Base-by-base conservation (phyloP, 2,888 invertebrate species). In the Gymnocheta viridis region DNA sequence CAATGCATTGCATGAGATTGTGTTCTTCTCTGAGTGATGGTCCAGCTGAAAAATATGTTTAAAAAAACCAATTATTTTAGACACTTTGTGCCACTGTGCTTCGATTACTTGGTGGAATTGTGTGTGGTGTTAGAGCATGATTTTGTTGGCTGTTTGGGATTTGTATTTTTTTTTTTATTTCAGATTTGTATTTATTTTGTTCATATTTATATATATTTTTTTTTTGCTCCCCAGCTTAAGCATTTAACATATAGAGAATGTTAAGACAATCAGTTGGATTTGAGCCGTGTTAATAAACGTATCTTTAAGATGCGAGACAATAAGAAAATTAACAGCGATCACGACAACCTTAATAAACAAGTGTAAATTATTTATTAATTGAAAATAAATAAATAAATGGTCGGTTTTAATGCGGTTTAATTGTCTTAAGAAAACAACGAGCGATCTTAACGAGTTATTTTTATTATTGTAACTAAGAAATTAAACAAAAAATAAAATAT, bases 271-370 rank as follows among this genome's bases (percentile, higher is more conserved):
- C 90, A 90, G 90, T 90, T 91, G 88, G 88, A 90, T 89, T 89
- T 90, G 89, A 90, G 90, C 89, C 91, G 91, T 90, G 91, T 89
- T 89, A 89, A 88, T 85, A 89, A 90, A 88, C 89, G 89, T 89
- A 89, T 89, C 89, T 87, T 85, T 80, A 87, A 88, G 89, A 91
- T 89, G 89, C 90, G 90, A 88, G 86, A 86, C 87, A 86, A 85
- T 85, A 85, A 76, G 67, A 80, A 72, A 69, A 77, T 41, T 19
- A 72, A 62, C 54, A 74, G 82, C 85, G 74, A 74, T 67, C 70
- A 79, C 44, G 64, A 74, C 82, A 54, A 56, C 78, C 54, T 85
- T 73, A 58, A 82, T 81, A 82, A 86, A 85, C 58, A 69, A 64
- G 70, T 67, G 58, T 62, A 72, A 72, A 72, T 51, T 58, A 54